Percentiles rank a stretch among this genome's conserved stretches.
phyloP scores from a whole-genome alignment of 2,888 invertebrate genomes.

The Ypsolopha scabrella region DNA sequence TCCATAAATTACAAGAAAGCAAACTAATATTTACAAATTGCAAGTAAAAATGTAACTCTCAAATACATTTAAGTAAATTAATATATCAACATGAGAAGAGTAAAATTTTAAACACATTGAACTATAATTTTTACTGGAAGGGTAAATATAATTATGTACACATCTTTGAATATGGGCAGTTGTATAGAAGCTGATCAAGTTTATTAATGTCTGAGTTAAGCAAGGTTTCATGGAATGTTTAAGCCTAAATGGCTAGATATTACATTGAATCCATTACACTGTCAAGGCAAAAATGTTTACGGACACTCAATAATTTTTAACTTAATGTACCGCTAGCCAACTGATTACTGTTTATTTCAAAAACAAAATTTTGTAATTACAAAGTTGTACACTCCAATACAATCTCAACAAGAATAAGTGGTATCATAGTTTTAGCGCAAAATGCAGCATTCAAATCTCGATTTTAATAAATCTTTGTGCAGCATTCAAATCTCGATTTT shows the following conservation, averaged over 20 bases:
- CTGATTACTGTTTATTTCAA: conserved; percentile 32
- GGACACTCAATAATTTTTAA: conserved; percentile 7
- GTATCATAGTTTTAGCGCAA: conserved; percentile 47
- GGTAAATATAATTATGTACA: conserved; percentile 28
- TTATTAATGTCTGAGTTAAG: not conserved
- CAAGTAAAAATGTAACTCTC: conserved; percentile 1
- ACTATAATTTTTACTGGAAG: conserved; percentile 5
- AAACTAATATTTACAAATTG: conserved; percentile 62
- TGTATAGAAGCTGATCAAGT: conserved; percentile 9
- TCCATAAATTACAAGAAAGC: conserved; percentile 35
- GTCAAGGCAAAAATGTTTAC: conserved; percentile 12
- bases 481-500: too few species aligned
- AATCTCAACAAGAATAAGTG: conserved; percentile 29
- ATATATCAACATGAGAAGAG: not conserved
- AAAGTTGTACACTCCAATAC: conserved; percentile 54
- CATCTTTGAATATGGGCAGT: conserved; percentile 18
- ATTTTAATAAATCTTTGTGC: not conserved
- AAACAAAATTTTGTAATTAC: conserved; percentile 35
- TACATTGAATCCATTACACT: conserved; percentile 23
- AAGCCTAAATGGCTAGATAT: conserved; percentile 55
- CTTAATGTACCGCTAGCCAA: conserved; percentile 46
- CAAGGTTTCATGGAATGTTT: conserved; percentile 56
- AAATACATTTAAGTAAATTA: not conserved
- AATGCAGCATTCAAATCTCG: conserved; percentile 11
- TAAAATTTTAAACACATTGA: too few species aligned